Evolutionary conservation across 1,140 invertebrate genomes (phyloP), one percentile per base, ranked within the genome.

Genomic region (Latrodectus geometricus): DNA sequence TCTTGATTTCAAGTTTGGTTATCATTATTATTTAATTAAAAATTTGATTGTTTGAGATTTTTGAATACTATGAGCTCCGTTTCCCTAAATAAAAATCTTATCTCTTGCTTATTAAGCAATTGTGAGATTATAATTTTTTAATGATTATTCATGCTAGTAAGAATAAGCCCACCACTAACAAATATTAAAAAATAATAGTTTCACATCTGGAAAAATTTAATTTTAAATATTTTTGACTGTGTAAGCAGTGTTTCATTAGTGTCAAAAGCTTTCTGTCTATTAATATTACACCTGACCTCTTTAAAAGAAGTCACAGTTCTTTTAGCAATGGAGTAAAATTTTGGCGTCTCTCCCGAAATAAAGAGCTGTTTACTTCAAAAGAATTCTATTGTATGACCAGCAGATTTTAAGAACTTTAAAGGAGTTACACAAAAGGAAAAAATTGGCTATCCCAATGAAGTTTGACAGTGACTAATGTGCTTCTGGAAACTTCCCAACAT

Each of bases 391-490:
- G 68, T 75, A n/a, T 20, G 15, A 48, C 14, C 21, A 73, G 48
- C 61, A 72, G 75, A 76, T 73, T 73, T 65, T 66, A 69, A 73
- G 49, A 70, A 74, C 14, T 70, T 76, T 75, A 66, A 69, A 84
- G 61, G 52, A 66, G 35, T 69, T 49, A 14, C 35, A 52, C 72
- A 56, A 66, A 17, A 61, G 69, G 69, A 84, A 86, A 78, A 78
- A 75, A 86, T 86, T 70, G 54, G 66, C 50, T 21, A 48, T 77
- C 83, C 76, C 82, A 84, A 86, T 86, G 61, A 49, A 78, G 15
- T 78, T 49, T 77, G 83, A 86, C 83, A 49, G 35, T 86, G 83
- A 86, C 48, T 78, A 86, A 86, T 86, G 83, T 48, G 21, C 76
- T 77, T 78, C 50, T 86, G 83, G 83, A 77, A 12, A 35, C 65